Base-by-base conservation (phyloP, 2,888 invertebrate genomes). In the Trypoxylon attenuatum region DNA sequence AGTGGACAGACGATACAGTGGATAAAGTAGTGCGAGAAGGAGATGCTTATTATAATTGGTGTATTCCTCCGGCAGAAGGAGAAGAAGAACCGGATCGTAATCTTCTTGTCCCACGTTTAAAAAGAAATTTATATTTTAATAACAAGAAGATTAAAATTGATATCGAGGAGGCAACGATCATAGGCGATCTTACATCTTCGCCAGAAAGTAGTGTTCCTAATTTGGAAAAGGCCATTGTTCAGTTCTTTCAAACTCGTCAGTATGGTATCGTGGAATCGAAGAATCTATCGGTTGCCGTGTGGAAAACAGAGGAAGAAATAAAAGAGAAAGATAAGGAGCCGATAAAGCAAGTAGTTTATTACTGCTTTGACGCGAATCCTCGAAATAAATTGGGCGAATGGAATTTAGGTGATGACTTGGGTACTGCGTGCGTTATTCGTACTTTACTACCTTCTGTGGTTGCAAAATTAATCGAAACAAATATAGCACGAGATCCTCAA, bases 301-400 rank as follows among this genome's bases (percentile, higher is more conserved):
- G 89, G 89, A 87, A 84, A 57, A 82, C 80, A 0, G 80, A 82
- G 1, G 85, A 86, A 19, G 80, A 84, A 8, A 52, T 63, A 1
- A 77, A 76, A 25, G 71, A 72, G 2, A 67, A 70, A 10, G 60
- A 60, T 1, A 51, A 52, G 1, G 54, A 64, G 15, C 61, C 64
- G 15, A 55, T 68, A 0, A 72, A 71, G 1, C 64, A 69, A n/a
- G 72, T 60, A 0, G 76, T 83, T 2, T 89, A 85, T 52, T 89
- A 87, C 71, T 83, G 88, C 69, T 89, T 88, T 64, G 89, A 89
- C 72, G 85, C 89, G 0, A 84, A 88, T 62, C 87, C 88, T 19
- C 81, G 88, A 15, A 87, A 88, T 15, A 87, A 4, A n/a, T 10
- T 45, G 8, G 74, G 62, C 25, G 13, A 50, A 3, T 39, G 50